phyloP scores from a whole-genome alignment of 2,888 invertebrate species.

The Seira musarum region DNA sequence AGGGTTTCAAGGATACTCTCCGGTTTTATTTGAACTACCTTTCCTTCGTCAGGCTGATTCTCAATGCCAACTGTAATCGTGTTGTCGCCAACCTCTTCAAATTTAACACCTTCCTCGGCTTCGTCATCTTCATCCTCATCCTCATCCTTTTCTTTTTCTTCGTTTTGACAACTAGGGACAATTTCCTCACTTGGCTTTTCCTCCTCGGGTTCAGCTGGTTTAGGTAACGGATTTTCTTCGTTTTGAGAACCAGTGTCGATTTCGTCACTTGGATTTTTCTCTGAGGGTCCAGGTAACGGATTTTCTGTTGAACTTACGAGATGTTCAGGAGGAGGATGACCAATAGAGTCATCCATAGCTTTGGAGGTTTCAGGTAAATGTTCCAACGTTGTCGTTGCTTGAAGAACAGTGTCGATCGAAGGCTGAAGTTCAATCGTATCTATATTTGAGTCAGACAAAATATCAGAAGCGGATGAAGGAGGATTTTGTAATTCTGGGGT shows the following conservation, averaged over 20 bases:
- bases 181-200: conserved; percentile 23
- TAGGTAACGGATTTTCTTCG: not conserved
- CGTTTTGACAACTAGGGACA: conserved; percentile 3
- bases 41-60: too few relatives aligned
- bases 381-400: conserved; percentile 18
- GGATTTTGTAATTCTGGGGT: too few relatives aligned
- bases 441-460: not conserved
- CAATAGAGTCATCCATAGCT: too few relatives aligned
- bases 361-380: conserved; percentile 43
- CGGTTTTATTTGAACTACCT: too few relatives aligned
- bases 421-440: conserved; percentile 29
- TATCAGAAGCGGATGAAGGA: too few relatives aligned
- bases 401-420: conserved; percentile 39
- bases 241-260: too few relatives aligned
- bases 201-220: not conserved
- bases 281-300: too few relatives aligned
- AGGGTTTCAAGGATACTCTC: too few relatives aligned
- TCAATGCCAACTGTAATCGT: not conserved
- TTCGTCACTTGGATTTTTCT: too few relatives aligned
- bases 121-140: not conserved
- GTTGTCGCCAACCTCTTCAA: not conserved
- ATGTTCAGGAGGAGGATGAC: too few relatives aligned
- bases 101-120: conserved; percentile 6
- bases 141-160: too few relatives aligned
- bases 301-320: too few relatives aligned